Evolutionary conservation across 2,113 vertebrate genomes (phyloP).

Genomic region (Rhynchomys soricoides): DNA sequence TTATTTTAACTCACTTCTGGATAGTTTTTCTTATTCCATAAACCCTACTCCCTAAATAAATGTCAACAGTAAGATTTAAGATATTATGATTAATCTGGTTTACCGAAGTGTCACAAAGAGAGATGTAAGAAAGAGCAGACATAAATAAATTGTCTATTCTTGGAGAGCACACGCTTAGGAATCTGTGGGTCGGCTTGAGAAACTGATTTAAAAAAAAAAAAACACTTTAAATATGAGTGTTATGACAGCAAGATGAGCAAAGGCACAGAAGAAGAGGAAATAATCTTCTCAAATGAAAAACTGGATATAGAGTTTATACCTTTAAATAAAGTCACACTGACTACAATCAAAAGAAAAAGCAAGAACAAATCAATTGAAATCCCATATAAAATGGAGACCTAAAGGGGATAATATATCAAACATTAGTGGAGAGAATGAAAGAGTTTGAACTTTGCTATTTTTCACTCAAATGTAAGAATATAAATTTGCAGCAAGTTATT

Average conservation of each 20-base stretch:
- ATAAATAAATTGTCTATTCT: constrained; percentile 54
- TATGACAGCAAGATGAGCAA: constrained; percentile 51
- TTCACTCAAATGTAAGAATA: constrained; percentile 57
- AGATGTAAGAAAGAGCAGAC: not conserved
- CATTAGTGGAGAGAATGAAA: constrained; percentile 51
- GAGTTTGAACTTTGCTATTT: constrained; percentile 20
- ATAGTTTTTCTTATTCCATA: constrained; percentile 16
- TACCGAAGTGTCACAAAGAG: constrained; percentile 22
- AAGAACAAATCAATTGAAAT: constrained; percentile 64
- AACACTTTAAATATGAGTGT: constrained; percentile 63
- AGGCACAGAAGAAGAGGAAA: constrained; percentile 34
- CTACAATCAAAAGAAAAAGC: constrained; percentile 63
- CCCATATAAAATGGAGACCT: constrained; percentile 16
- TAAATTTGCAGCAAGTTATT: constrained; percentile 60
- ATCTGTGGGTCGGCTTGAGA: constrained; percentile 15
- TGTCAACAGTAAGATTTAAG: not conserved
- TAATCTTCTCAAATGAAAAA: constrained; percentile 55
- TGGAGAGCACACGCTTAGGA: constrained; percentile 39
- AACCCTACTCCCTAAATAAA: constrained; percentile 29
- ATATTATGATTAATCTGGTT: constrained; percentile 26
- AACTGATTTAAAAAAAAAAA: constrained; percentile 57
- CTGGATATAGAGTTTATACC: constrained; percentile 5
- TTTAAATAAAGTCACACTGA: constrained; percentile 59
- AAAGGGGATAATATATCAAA: constrained; percentile 49
- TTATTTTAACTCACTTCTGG: constrained; percentile 1